phyloP scores from a whole-genome alignment of 2,797 vertebrate species.

The Pelodytes ibericus region DNA sequence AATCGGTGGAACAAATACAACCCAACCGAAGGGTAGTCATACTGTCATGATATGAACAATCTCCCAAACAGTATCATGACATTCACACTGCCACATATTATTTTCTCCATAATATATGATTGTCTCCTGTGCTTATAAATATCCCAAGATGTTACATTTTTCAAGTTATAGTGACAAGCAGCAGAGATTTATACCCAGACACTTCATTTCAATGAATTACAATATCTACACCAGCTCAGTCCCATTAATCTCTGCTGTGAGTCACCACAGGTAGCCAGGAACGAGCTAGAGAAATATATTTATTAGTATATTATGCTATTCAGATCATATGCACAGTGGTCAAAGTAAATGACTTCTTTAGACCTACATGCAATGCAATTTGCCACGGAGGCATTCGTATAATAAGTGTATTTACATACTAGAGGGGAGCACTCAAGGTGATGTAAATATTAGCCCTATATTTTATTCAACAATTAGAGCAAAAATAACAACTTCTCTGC shows the following conservation, averaged over 20 bases:
- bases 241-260: conserved; percentile 9
- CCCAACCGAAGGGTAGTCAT: too few relatives aligned
- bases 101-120: background rate
- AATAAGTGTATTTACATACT: background rate
- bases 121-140: conserved; percentile 13
- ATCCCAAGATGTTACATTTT: conserved; percentile 5
- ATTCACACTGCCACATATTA: background rate
- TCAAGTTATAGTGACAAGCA: conserved; percentile 6
- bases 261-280: background rate
- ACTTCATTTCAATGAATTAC: conserved; percentile 21
- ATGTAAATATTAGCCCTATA: background rate
- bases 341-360: background rate
- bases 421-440: background rate
- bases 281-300: background rate
- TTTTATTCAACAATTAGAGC: too few relatives aligned
- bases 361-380: background rate
- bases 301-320: background rate
- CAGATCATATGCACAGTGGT: background rate
- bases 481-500: too few relatives aligned
- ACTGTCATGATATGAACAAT: background rate
- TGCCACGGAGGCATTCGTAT: background rate
- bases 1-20: too few relatives aligned
- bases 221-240: conserved; percentile 23
- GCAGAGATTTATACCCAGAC: background rate
- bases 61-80: background rate